phyloP scores from a whole-genome alignment of 1,140 invertebrate genomes.

The Hylyphantes graminicola region DNA sequence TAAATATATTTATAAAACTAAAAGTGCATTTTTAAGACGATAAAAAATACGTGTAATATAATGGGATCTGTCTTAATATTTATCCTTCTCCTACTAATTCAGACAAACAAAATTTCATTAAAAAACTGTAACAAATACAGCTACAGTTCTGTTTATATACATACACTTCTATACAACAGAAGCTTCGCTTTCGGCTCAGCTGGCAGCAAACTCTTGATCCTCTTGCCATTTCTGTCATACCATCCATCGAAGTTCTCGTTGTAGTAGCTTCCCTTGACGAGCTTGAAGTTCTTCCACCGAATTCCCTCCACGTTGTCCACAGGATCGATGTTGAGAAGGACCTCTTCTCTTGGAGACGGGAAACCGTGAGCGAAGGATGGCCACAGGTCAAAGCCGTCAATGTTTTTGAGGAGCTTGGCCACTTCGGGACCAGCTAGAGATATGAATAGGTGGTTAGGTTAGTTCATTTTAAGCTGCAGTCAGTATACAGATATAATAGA shows the following conservation, averaged over 20 bases:
- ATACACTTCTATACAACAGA: slow-evolving; percentile 31
- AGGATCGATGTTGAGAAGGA: slow-evolving; percentile 92
- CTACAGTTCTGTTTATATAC: not conserved
- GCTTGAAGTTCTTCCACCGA: slow-evolving; percentile 83
- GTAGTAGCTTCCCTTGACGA: slow-evolving; percentile 77
- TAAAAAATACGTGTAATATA: too few relatives aligned
- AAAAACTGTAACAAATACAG: too few relatives aligned
- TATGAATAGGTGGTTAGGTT: too few relatives aligned
- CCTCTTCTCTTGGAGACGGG: slow-evolving; percentile 73
- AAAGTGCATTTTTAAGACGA: too few relatives aligned
- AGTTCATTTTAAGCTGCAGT: too few relatives aligned
- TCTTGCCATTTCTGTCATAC: slow-evolving; percentile 50
- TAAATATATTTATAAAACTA: too few relatives aligned
- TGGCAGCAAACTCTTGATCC: slow-evolving; percentile 1
- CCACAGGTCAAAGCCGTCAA: slow-evolving; percentile 87
- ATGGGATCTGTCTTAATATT: too few relatives aligned
- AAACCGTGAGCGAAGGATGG: slow-evolving; percentile 73
- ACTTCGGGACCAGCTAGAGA: slow-evolving; percentile 64
- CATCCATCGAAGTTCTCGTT: slow-evolving; percentile 40
- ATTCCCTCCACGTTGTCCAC: slow-evolving; percentile 78
- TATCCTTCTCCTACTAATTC: too few relatives aligned
- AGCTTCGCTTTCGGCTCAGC: not conserved
- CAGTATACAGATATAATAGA: too few relatives aligned
- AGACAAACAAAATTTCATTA: too few relatives aligned
- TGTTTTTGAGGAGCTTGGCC: slow-evolving; percentile 68